These are phyloP conservation scores for Papilio gigon DNA, from an alignment of 2,888 invertebrate genomes.

Conservation along the genomic window DNA sequence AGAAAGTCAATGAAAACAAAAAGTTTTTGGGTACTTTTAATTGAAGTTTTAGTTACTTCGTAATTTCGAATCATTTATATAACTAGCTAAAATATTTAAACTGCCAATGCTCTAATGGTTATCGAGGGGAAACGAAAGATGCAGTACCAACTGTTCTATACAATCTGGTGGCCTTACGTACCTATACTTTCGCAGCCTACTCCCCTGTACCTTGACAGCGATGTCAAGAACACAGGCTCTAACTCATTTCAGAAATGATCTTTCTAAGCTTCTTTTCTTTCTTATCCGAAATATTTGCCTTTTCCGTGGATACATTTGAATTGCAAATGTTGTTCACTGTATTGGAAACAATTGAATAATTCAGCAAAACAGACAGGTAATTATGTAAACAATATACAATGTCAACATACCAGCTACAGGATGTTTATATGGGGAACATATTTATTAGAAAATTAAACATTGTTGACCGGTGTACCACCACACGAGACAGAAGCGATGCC, in stretches of 20 bases:
- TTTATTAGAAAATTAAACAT: neutral
- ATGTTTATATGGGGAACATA: neutral
- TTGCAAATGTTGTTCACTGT: conserved; percentile 4
- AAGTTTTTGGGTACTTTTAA: neutral
- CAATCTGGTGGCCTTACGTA: no score
- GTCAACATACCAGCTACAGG: neutral
- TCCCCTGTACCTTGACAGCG: no score
- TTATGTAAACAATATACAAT: neutral
- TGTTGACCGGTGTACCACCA: no score
- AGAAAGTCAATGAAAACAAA: conserved; percentile 6
- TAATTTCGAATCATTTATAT: neutral
- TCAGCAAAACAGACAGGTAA: neutral
- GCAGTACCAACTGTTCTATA: no score
- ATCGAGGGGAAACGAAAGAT: no score
- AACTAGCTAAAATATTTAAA: neutral
- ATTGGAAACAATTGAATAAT: conserved; percentile 17
- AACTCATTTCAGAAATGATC: no score
- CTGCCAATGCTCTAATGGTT: no score
- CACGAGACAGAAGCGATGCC: no score
- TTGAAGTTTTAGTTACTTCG: neutral
- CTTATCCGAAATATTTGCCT: no score
- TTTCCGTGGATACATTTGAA: neutral
- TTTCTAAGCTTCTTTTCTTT: no score
- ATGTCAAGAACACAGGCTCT: no score
- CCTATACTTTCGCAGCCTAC: no score